Evolutionary conservation across 2,888 invertebrate species (phyloP).

Genomic region (Tenthredo amoena): DNA sequence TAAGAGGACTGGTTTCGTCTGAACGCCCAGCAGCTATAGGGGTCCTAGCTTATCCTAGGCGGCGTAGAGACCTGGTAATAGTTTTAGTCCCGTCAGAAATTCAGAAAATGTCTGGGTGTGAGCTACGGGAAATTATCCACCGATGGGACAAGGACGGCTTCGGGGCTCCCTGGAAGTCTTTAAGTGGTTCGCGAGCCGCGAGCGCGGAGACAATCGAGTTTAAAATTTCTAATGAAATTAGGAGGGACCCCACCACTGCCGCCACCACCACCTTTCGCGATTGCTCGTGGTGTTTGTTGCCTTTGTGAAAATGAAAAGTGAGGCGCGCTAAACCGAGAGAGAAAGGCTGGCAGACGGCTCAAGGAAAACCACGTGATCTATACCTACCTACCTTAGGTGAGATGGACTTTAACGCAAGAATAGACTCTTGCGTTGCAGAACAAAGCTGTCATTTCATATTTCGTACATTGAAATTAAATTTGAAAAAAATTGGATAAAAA

Average conservation of each 20-base stretch:
- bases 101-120: constrained; percentile 41
- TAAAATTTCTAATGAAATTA: constrained; percentile 51
- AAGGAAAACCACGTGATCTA: constrained; percentile 35
- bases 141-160: constrained; percentile 38
- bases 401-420: not conserved
- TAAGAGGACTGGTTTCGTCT: not conserved
- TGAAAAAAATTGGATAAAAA: not conserved
- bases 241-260: not conserved
- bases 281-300: constrained; percentile 43
- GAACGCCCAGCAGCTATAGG: not conserved
- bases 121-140: constrained; percentile 45
- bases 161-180: constrained; percentile 30
- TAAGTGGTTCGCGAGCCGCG: constrained; percentile 47
- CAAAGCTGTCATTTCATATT: not conserved
- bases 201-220: constrained; percentile 51
- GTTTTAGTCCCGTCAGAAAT: constrained; percentile 50
- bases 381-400: not conserved
- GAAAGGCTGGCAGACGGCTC: constrained; percentile 21
- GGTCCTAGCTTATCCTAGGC: not conserved
- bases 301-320: constrained; percentile 44
- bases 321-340: constrained; percentile 37
- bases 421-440: constrained; percentile 1
- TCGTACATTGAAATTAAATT: not conserved
- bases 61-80: constrained; percentile 31
- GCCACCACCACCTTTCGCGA: constrained; percentile 14